Conservation (phyloP, 2,113 vertebrate species). For the Otolemur garnettii region DNA sequence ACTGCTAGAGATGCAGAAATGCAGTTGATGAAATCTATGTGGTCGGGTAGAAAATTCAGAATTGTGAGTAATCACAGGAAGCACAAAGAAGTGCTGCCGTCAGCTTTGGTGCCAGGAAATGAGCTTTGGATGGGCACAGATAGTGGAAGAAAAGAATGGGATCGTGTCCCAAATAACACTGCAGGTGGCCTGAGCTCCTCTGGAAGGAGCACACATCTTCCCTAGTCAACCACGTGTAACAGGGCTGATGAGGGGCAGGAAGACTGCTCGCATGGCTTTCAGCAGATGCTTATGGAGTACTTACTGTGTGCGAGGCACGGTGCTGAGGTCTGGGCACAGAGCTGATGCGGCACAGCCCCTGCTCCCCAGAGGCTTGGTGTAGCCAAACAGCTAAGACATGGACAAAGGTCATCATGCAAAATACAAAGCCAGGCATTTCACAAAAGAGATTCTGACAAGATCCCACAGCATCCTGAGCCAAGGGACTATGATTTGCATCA, state of each 20-base stretch:
- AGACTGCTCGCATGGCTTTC: not conserved
- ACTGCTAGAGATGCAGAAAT: constrained; percentile 25
- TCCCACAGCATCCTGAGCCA: not conserved
- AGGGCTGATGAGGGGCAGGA: not conserved
- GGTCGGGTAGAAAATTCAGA: not conserved
- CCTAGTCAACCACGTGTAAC: not conserved
- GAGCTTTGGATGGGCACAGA: not conserved
- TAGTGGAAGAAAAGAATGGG: not conserved
- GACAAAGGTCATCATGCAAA: not conserved
- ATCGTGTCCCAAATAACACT: not conserved
- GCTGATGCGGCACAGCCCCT: not conserved
- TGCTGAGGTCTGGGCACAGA: not conserved
- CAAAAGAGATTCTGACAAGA: not conserved
- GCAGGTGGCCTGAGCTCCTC: not conserved
- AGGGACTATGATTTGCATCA: not conserved
- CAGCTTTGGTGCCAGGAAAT: not conserved
- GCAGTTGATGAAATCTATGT: not conserved
- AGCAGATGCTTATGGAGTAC: not conserved
- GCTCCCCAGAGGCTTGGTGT: not conserved
- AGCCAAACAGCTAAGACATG: not conserved
- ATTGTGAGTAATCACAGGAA: constrained; percentile 4
- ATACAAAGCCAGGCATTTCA: not conserved
- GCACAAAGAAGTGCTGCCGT: not conserved
- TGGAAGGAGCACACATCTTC: fast-evolving
- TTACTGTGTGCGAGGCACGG: not conserved